These are phyloP conservation scores for Sciurus carolinensis DNA, from an alignment of 2,797 vertebrate genomes.

Conservation along the genomic window DNA sequence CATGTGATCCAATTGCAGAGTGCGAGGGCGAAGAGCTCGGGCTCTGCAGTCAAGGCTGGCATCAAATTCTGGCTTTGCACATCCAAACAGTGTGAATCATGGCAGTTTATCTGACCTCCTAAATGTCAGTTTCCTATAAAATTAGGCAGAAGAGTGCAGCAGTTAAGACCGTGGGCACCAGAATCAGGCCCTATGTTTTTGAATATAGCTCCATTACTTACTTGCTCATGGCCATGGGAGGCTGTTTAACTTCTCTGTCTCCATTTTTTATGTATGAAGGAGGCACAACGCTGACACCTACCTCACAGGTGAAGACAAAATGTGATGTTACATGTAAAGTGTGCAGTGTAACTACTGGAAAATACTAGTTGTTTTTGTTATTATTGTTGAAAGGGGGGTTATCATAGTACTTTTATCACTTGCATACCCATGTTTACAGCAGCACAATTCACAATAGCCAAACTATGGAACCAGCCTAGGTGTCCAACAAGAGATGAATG, in stretches of 20 bases:
- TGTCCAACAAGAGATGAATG: too few species aligned
- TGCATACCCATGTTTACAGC: too few species aligned
- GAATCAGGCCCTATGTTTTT: background rate
- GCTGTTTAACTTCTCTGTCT: background rate
- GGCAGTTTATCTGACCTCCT: slow-evolving; percentile 44
- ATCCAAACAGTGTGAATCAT: slow-evolving; percentile 12
- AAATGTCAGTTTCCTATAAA: slow-evolving; percentile 39
- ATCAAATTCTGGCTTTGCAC: slow-evolving; percentile 13
- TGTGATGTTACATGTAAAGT: background rate
- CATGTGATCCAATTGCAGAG: background rate
- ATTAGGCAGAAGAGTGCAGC: background rate
- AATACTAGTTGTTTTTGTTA: background rate
- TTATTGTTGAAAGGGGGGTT: background rate
- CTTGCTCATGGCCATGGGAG: background rate
- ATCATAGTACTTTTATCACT: background rate
- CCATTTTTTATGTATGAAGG: background rate
- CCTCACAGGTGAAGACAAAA: background rate
- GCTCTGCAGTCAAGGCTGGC: slow-evolving; percentile 34
- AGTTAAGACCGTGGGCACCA: background rate
- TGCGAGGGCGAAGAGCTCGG: background rate
- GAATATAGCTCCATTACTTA: background rate
- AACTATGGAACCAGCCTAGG: too few species aligned
- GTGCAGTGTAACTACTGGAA: background rate
- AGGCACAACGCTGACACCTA: background rate
- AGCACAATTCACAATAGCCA: too few species aligned